Conservation (phyloP, 2,888 invertebrate genomes). For the Panopea generosa region DNA sequence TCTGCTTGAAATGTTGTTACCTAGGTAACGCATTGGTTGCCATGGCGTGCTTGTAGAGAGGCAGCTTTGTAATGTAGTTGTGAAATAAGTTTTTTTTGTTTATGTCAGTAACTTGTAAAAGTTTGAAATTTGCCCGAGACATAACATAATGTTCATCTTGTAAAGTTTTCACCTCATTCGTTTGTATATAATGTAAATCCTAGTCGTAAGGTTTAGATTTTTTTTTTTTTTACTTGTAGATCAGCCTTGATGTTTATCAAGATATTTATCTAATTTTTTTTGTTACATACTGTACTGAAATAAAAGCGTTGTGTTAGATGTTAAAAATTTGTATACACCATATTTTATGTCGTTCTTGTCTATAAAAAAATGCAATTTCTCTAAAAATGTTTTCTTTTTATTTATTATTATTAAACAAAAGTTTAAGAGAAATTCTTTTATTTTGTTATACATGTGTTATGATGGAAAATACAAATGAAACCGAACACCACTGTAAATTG, state of each 20-base stretch:
- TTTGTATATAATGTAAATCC: constrained; percentile 20
- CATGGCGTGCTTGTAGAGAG: constrained; percentile 10
- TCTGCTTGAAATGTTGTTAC: constrained; percentile 5
- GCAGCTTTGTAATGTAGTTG: constrained; percentile 21
- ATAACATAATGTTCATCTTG: background rate
- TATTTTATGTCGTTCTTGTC: too few relatives aligned
- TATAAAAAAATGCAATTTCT: too few relatives aligned
- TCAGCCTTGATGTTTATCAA: constrained; percentile 21
- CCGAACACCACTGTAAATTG: too few relatives aligned
- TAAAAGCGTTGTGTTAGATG: constrained; percentile 31
- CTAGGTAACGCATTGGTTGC: background rate
- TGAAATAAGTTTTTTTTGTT: background rate
- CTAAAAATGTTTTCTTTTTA: too few relatives aligned
- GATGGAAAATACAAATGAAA: too few relatives aligned
- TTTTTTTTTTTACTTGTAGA: constrained; percentile 15
- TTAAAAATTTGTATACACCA: constrained; percentile 9
- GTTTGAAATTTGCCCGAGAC: too few relatives aligned
- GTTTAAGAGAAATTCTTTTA: too few relatives aligned
- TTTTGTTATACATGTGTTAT: too few relatives aligned
- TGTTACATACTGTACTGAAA: background rate
- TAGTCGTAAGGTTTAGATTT: constrained; percentile 24
- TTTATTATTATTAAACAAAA: too few relatives aligned
- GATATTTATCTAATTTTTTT: constrained; percentile 22
- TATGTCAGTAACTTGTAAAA: background rate
- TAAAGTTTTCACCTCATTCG: background rate